Conservation (phyloP, 2,888 invertebrate species). For the Gasteruption jaculator region DNA sequence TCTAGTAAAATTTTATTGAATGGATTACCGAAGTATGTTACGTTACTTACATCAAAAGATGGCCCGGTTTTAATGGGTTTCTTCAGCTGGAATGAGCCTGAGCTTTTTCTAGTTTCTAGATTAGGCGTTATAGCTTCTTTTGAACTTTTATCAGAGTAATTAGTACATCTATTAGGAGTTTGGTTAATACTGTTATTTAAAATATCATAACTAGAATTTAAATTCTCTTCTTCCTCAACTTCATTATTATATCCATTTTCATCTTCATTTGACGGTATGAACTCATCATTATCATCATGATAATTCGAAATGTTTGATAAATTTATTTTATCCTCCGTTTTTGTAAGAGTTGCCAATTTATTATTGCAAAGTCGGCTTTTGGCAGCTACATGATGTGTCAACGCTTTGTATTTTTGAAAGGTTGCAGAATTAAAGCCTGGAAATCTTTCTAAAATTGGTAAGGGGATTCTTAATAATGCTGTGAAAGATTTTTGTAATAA, state of each 20-base stretch:
- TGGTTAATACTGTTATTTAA: neutral
- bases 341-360: slow-evolving; percentile 27
- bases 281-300: slow-evolving; percentile 18
- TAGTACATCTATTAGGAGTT: neutral
- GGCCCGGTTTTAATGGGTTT: too few relatives aligned
- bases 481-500: slow-evolving; percentile 62
- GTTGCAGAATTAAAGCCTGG: slow-evolving; percentile 59
- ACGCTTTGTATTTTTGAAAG: slow-evolving; percentile 57
- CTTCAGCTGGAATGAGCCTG: too few relatives aligned
- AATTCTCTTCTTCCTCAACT: neutral
- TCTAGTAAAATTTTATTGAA: too few relatives aligned
- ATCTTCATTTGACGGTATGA: slow-evolving; percentile 11
- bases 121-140: too few relatives aligned
- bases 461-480: slow-evolving; percentile 63
- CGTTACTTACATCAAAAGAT: too few relatives aligned
- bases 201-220: neutral
- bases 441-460: slow-evolving; percentile 58
- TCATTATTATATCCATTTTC: neutral
- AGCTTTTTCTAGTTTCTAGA: too few relatives aligned
- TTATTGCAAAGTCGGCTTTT: slow-evolving; percentile 52
- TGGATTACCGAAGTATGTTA: too few relatives aligned
- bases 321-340: slow-evolving; percentile 12
- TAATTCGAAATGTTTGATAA: slow-evolving; percentile 16
- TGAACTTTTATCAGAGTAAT: neutral
- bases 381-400: slow-evolving; percentile 60